A percentile compares a stretch with the other conserved stretches of the same genome.
phyloP scores from a whole-genome alignment of 2,888 invertebrate species.

The Sminthurides aquaticus region DNA sequence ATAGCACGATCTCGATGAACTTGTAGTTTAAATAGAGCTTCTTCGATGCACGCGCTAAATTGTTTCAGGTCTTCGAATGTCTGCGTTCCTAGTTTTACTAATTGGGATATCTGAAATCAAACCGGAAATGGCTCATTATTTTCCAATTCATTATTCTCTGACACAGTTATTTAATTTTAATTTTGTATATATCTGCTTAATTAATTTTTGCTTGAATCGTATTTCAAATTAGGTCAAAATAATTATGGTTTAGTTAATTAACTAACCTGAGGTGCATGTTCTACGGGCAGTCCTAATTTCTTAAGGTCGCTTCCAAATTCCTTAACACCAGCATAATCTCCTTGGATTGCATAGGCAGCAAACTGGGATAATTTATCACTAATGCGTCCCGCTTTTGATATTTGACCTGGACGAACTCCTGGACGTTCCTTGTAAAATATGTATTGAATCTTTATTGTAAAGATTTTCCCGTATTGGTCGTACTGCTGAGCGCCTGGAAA shows the following conservation, averaged over 20 bases:
- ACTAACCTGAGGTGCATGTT: conserved; percentile 85
- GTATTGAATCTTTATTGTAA: conserved; percentile 94
- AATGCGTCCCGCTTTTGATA: conserved; percentile 84
- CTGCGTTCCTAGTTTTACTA: conserved; percentile 90
- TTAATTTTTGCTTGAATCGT: too few species aligned
- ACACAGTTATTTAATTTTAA: too few species aligned
- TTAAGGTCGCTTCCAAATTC: conserved; percentile 87
- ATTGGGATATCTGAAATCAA: conserved; percentile 66
- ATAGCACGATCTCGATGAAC: conserved; percentile 82
- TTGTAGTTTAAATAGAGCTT: conserved; percentile 75
- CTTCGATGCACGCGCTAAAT: conserved; percentile 85
- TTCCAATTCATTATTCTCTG: too few species aligned
- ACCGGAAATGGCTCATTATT: neutral
- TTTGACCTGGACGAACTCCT: conserved; percentile 88
- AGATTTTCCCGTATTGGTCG: conserved; percentile 98
- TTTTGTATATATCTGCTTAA: too few species aligned
- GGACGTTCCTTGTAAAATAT: conserved; percentile 97
- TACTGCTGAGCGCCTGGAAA: conserved; percentile 86
- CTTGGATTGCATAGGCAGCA: conserved; percentile 87
- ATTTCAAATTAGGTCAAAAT: too few species aligned
- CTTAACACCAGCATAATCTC: conserved; percentile 86
- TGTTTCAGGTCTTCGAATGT: conserved; percentile 81
- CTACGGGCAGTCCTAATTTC: conserved; percentile 88
- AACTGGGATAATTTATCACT: conserved; percentile 87
- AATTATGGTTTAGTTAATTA: too few species aligned